Evolutionary conservation across 2,113 vertebrate species (phyloP).

Genomic region (Gnathonemus longibarbis): DNA sequence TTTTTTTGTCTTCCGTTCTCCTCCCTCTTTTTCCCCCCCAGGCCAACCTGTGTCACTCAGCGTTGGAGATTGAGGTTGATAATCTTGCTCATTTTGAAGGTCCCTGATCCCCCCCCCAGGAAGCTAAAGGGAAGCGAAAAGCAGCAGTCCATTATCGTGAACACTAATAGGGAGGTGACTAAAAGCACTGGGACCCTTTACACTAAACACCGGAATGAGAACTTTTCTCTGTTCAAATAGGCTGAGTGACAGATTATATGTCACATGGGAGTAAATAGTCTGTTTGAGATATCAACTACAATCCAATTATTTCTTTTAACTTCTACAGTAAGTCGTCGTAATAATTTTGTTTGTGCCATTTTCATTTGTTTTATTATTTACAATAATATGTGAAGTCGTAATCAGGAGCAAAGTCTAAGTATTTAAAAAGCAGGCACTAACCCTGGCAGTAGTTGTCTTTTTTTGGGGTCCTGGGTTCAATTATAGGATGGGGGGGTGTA

Average conservation of each 20-base stretch:
- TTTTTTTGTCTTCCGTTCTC: neutral
- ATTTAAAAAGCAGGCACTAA: neutral
- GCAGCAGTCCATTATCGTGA: conserved; percentile 26
- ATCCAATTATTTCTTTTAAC: neutral
- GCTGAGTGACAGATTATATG: neutral
- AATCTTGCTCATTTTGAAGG: neutral
- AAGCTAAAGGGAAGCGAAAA: neutral
- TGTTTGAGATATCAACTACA: neutral
- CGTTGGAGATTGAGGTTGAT: neutral
- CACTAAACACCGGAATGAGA: neutral
- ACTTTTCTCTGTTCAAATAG: neutral
- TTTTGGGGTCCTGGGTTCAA: neutral
- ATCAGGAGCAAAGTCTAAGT: neutral
- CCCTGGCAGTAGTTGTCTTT: neutral
- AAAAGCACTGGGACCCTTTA: neutral
- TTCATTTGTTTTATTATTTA: neutral
- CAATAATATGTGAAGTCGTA: neutral
- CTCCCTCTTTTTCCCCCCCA: neutral
- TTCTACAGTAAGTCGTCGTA: neutral
- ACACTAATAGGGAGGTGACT: conserved; percentile 24
- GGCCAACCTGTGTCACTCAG: neutral
- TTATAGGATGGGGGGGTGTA: conserved; percentile 24
- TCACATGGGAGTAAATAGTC: neutral
- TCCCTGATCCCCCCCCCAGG: neutral
- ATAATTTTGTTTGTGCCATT: neutral